Percentiles rank a stretch among this genome's conserved stretches.
Conservation (phyloP, 2,113 vertebrate genomes). For the Tupaia chinensis region DNA sequence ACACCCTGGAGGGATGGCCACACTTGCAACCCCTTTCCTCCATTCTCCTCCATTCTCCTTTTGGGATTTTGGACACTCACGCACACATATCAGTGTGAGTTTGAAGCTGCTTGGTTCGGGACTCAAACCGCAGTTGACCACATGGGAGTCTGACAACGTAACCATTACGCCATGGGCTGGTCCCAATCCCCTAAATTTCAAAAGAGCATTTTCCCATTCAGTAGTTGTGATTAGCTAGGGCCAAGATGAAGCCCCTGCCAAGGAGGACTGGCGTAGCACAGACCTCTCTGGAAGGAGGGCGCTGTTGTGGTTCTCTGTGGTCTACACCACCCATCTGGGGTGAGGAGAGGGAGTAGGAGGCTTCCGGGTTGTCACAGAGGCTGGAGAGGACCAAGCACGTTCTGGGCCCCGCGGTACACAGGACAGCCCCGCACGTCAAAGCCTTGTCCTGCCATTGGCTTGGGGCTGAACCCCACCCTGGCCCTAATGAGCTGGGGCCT, state of each 20-base stretch:
- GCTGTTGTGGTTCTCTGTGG: rapidly evolving
- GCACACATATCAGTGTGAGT: too few species aligned
- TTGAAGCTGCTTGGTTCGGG: too few species aligned
- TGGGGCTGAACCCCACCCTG: not conserved
- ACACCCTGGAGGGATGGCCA: too few species aligned
- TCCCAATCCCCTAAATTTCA: not conserved
- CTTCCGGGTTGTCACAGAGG: not conserved
- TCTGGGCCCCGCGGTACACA: rapidly evolving
- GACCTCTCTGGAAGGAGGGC: not conserved
- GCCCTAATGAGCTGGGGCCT: not conserved
- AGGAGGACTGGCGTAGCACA: not conserved
- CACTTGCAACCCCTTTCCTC: too few species aligned
- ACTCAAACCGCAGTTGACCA: too few species aligned
- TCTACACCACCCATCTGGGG: not conserved
- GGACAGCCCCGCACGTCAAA: not conserved
- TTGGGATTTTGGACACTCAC: too few species aligned
- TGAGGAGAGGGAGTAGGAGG: not conserved
- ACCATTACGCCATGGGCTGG: too few species aligned
- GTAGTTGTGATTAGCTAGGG: not conserved
- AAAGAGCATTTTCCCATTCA: not conserved
- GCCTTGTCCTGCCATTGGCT: not conserved
- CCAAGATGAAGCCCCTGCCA: not conserved
- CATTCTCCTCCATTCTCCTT: too few species aligned
- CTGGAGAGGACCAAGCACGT: not conserved
- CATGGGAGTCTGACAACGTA: too few species aligned